Base-by-base conservation (phyloP, 1,140 invertebrate genomes). In the Cheumatopsyche charites region DNA sequence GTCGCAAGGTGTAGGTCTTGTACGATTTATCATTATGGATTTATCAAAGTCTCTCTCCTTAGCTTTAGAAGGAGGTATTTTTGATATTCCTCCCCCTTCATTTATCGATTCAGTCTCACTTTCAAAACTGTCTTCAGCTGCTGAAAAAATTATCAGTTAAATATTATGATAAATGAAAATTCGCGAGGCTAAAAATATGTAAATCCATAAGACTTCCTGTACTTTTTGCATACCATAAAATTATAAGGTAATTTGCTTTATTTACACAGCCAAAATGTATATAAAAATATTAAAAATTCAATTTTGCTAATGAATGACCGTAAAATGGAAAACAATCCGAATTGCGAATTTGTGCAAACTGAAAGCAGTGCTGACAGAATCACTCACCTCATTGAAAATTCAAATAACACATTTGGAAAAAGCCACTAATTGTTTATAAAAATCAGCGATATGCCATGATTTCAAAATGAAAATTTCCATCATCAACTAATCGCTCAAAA, bases 1-100 rank as follows among this genome's bases (percentile, higher is more conserved):
- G 79, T 94, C 92, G 78, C 93, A 95, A 0, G 92, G 89, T 72
- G 91, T 88, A 0, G 91, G 90, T 47, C 88, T 85, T 0, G 93
- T 95, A 72, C 92, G 86, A 71, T 92, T 92, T 74, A 94, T 91
- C 2, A 89, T 82, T 0, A 90, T 83, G 9, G 85, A 77, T 52
- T 86, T 84, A 72, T 89, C 85, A 74, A 87, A 86, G 67, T 86
- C 82, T 73, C 87, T 83, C 19, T 89, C 88, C 13, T 85, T 78
- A 0, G 78, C 79, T 3, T 84, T 78, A 0, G 83, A 81, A 0
- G 83, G 78, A 2, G 84, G 80, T 75, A 80, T 80, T 17, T 79
- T 79, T 25, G 78, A 77, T 25, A 82, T 77, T 73, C 83, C 80
- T 5, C 85, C 77, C 68, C 84, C 76, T 66, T 83, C 80, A 74